Conservation (phyloP, 2,888 invertebrate species). For the Herminia tarsipennalis region DNA sequence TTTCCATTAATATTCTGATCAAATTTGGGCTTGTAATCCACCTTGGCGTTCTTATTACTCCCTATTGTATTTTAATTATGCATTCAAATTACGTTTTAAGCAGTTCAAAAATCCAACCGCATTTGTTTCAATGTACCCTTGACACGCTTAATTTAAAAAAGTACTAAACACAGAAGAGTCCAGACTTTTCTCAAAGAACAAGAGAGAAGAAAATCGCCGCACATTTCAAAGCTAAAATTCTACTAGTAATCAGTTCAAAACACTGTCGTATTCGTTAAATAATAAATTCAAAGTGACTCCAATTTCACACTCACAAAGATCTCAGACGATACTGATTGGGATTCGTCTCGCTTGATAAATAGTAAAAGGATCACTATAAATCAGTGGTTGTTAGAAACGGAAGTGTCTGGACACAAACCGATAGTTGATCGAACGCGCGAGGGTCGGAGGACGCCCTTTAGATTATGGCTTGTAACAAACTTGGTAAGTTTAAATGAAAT, state of each 20-base stretch:
- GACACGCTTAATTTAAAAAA: too few species aligned
- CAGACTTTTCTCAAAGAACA: too few species aligned
- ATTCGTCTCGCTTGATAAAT: conserved; percentile 65
- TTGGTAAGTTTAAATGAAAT: too few species aligned
- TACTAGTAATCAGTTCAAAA: background rate
- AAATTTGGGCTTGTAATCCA: conserved; percentile 46
- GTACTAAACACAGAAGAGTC: background rate
- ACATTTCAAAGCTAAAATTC: background rate
- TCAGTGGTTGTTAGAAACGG: conserved; percentile 60
- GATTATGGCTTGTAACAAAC: conserved; percentile 21
- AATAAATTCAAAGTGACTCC: conserved; percentile 36
- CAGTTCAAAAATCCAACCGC: too few species aligned
- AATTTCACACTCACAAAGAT: conserved; percentile 54
- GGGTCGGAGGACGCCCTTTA: conserved; percentile 29
- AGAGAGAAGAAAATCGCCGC: background rate
- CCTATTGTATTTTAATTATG: conserved; percentile 48
- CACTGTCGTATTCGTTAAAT: conserved; percentile 12
- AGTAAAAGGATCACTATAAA: conserved; percentile 62
- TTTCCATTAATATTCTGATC: conserved; percentile 48
- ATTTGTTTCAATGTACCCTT: too few species aligned
- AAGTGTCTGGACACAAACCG: conserved; percentile 45
- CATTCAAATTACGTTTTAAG: too few species aligned
- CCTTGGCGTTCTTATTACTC: conserved; percentile 42
- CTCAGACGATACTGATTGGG: conserved; percentile 58
- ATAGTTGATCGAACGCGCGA: conserved; percentile 42